Evolutionary conservation across 92 coral and sea anemone genomes (phyloP).

Genomic region (Porites evermanni): DNA sequence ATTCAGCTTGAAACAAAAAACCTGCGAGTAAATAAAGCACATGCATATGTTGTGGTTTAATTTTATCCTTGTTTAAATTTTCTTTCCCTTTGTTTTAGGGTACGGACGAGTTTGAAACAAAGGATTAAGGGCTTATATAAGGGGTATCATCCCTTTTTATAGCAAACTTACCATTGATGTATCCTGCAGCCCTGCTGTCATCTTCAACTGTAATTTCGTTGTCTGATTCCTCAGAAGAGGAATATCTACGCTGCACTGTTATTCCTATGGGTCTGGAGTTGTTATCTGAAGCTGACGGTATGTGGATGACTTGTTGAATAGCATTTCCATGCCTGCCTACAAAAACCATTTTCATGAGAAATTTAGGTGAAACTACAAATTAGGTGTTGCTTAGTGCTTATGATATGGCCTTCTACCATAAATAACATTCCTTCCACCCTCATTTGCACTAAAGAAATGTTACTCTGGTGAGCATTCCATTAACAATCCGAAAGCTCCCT

Average conservation of each 20-base stretch:
- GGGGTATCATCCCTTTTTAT: neutral
- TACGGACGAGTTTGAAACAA: neutral
- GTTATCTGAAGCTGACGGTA: constrained; percentile 39
- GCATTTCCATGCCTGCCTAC: constrained; percentile 13
- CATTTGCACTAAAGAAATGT: no score
- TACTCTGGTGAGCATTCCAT: neutral
- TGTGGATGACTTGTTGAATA: constrained; percentile 31
- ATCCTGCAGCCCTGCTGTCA: constrained; percentile 14
- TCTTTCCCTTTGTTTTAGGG: no score
- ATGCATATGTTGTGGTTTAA: no score
- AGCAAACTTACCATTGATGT: constrained; percentile 23
- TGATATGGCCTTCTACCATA: no score
- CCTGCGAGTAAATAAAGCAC: no score
- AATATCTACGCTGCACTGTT: neutral
- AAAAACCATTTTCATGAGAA: no score
- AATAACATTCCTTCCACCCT: no score
- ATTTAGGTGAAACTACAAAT: no score
- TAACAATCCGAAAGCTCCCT: neutral
- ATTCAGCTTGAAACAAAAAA: no score
- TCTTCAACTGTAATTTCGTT: constrained; percentile 22
- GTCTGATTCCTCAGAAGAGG: constrained; percentile 73
- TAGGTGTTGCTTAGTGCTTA: no score
- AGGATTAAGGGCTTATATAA: neutral
- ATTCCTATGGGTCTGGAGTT: neutral
- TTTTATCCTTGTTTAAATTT: no score